Conservation (phyloP, 2,888 invertebrate genomes). For the Megalurothrips usitatus region DNA sequence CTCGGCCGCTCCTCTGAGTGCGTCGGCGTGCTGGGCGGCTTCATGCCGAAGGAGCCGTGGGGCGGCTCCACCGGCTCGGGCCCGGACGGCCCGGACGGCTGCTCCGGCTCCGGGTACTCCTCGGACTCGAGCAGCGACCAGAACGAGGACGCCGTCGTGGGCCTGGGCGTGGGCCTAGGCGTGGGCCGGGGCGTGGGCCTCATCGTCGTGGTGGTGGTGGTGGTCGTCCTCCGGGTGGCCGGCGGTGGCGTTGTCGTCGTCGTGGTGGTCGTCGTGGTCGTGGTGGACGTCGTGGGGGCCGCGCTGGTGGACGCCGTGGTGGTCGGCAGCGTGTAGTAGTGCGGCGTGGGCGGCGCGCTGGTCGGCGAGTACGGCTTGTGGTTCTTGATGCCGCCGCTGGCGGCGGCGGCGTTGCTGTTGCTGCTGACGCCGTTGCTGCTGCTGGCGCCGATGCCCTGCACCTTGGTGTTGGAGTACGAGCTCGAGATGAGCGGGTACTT, state of each 20-base stretch:
- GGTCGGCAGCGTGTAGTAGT: constrained; percentile 38
- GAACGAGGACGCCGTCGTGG: constrained; percentile 8
- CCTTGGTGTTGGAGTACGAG: constrained; percentile 67
- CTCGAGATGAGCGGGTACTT: constrained; percentile 66
- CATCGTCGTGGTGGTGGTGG: constrained; percentile 37
- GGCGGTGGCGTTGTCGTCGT: constrained; percentile 32
- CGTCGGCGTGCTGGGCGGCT: not conserved
- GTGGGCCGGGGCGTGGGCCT: constrained; percentile 33
- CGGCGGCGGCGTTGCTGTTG: constrained; percentile 38
- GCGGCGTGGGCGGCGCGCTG: constrained; percentile 27
- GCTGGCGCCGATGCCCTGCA: constrained; percentile 52
- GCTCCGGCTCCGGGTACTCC: not conserved
- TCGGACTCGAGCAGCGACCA: constrained; percentile 8
- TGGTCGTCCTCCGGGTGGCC: constrained; percentile 37
- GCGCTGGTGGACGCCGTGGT: constrained; percentile 40
- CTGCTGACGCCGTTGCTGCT: constrained; percentile 42
- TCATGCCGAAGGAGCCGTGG: not conserved
- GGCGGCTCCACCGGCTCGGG: not conserved
- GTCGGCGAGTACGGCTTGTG: constrained; percentile 40
- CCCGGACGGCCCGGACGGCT: not conserved
- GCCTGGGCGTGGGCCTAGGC: not conserved
- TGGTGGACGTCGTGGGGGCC: constrained; percentile 41
- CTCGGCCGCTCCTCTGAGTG: not conserved
- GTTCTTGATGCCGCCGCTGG: constrained; percentile 39
- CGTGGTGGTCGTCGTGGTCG: constrained; percentile 46